Base-by-base conservation (phyloP, 2,888 invertebrate species). In the Ptilodon capucinus region DNA sequence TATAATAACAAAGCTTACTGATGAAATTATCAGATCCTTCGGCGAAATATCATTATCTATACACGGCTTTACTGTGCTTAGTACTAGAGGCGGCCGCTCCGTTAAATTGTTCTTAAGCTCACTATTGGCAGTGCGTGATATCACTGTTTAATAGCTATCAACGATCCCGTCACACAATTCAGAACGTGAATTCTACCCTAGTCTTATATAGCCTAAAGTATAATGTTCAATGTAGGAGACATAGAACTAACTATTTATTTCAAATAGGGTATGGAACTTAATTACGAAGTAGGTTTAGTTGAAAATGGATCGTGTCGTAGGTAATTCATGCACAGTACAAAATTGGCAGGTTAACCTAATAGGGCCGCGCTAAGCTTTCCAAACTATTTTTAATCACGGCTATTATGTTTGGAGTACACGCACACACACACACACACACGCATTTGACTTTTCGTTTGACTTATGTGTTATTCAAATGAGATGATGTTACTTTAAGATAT, bases 331-430 rank as follows among this genome's bases (percentile, higher is more conserved):
- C 21, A 43, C 8, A 28, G 9, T 35, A 44, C 36, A 42, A 34
- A 42, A 32, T 32, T 32, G 38, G 28, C 25, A 32, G 51, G 51
- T 46, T 36, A 47, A 41, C 47, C 51, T 14, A 44, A 36, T 30
- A 32, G 23, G n/a, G 9, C 32, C 18, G 13, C 11, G 40, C 28
- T 38, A 18, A 23, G 40, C 40, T 45, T 40, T 19, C 9, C 7
- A 40, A 58, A 51, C 45, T 46, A 51, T 58, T 60, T 57, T 51
- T 56, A 51, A 51, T 58, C 13, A 56, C 17, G n/a, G 14, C 1
- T 32, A 2, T 14, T 2, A 32, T 13, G 13, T 14, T 14, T n/a
- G n/a, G n/a, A 32, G 8, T 28, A 25, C 25, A n/a, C n/a, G n/a
- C n/a, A n/a, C n/a, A n/a, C 25, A 25, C 9, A n/a, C 4, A n/a